Percentiles rank a stretch among this genome's conserved stretches.
phyloP scores from a whole-genome alignment of 1,140 invertebrate species.

The Laupala kohalensis region DNA sequence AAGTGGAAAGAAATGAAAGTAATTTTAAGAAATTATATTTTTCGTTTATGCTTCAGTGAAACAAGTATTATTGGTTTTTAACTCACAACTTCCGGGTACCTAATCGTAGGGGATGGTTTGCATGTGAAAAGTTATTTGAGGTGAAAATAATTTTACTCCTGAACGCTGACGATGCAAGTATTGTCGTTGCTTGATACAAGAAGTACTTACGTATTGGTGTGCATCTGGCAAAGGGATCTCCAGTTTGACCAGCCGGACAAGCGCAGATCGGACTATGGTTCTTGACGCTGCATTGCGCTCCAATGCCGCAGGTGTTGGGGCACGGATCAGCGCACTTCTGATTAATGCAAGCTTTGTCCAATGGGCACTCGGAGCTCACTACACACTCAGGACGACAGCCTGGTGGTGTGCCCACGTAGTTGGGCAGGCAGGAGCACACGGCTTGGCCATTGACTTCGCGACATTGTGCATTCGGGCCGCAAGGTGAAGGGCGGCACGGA shows the following conservation, averaged over 20 bases:
- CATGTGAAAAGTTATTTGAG: too few species aligned
- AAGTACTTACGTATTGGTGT: slow-evolving; percentile 28
- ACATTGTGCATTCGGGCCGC: slow-evolving; percentile 42
- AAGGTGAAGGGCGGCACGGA: slow-evolving; percentile 37
- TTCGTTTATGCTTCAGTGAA: too few species aligned
- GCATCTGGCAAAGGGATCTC: slow-evolving; percentile 57
- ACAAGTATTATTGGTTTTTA: too few species aligned
- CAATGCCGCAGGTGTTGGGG: slow-evolving; percentile 38
- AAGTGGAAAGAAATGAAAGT: too few species aligned
- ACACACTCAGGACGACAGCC: slow-evolving; percentile 47
- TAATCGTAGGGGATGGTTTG: too few species aligned
- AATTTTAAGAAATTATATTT: too few species aligned
- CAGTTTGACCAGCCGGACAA: slow-evolving; percentile 55
- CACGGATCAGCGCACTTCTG: slow-evolving; percentile 43
- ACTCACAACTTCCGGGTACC: too few species aligned
- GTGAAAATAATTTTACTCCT: too few species aligned
- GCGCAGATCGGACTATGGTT: slow-evolving; percentile 51
- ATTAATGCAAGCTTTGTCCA: slow-evolving; percentile 38
- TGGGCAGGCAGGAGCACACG: slow-evolving; percentile 39
- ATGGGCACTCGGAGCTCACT: slow-evolving; percentile 47
- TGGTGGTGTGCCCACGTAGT: slow-evolving; percentile 36
- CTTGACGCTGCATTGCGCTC: slow-evolving; percentile 36
- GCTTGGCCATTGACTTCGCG: slow-evolving; percentile 34
- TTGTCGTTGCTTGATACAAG: too few species aligned
- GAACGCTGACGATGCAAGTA: too few species aligned